Base-by-base conservation (phyloP, 2,797 vertebrate species). In the Vultur gryphus region DNA sequence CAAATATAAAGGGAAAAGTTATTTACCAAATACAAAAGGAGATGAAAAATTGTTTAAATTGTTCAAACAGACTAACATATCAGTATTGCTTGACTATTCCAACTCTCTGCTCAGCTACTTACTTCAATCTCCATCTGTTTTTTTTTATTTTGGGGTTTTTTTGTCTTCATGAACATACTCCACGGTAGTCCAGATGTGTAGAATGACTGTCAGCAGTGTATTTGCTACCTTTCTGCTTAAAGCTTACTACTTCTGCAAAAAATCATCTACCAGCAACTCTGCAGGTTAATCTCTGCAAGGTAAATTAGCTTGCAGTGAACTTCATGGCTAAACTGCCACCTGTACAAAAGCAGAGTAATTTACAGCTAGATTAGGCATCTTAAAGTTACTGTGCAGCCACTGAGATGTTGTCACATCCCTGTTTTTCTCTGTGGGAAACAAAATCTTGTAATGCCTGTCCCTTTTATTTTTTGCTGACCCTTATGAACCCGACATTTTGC, bases 101-200 rank as follows among this genome's bases (percentile, higher is more conserved):
- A 69, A 3, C 13, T 94, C 18, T 46, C 21, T 82, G 15, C 26
- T 79, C 14, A 54, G 16, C 6, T 84, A 48, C 21, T 57, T 87
- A 35, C 14, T 67, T 73, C 44, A 48, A 23, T 39, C 18, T 76
- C 16, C 16, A 33, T 16, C 35, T 57, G 3, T 3, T 29, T 33
- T 21, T 21, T 24, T 15, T 16, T 17, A 9, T 33, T 28, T 26
- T 24, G 19, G 4, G 0, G 9, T 10, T 21, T 24, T 54, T 52
- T 76, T 28, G 1, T n/a, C 57, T 48, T 83, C 10, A 52, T 70
- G 6, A 84, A 6, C 4, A 28, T 75, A 39, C 6, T 43, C 21
- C 16, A 29, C 0, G 0, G 25, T 51, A 57, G 14, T 57, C 12
- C 29, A 51, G 3, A 35, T 39, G 4, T 33, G 6, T 2, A 4